These are phyloP conservation scores for Henricia sp. DNA, from an alignment of 53 echinoderm and acorn worm species.

Conservation along the genomic window DNA sequence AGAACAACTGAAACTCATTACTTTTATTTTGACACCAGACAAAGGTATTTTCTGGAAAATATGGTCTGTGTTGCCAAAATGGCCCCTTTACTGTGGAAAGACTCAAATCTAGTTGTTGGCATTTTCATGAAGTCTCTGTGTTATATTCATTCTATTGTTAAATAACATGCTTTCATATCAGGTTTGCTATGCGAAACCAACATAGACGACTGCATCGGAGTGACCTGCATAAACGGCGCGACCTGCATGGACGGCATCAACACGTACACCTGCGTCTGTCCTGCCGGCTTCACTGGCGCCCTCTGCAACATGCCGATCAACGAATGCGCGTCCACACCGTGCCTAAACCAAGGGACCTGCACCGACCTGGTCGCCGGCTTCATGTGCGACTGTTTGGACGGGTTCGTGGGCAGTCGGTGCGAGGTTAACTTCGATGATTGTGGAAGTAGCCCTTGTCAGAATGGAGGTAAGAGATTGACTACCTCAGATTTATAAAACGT, in stretches of 20 bases:
- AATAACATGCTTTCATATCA: too few relatives aligned
- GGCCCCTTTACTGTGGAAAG: too few relatives aligned
- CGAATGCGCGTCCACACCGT: constrained; percentile 87
- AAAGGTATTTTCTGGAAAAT: too few relatives aligned
- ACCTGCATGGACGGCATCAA: constrained; percentile 74
- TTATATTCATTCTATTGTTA: too few relatives aligned
- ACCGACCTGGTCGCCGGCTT: constrained; percentile 72
- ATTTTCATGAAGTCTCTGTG: too few relatives aligned
- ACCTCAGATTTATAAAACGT: not conserved
- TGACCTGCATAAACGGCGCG: constrained; percentile 81
- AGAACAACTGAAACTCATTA: too few relatives aligned
- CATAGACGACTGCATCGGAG: constrained; percentile 80
- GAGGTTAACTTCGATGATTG: constrained; percentile 67
- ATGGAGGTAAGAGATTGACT: constrained; percentile 21
- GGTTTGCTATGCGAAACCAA: constrained; percentile 83
- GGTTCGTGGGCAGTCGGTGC: constrained; percentile 59
- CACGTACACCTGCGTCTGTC: constrained; percentile 77
- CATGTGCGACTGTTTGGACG: constrained; percentile 69
- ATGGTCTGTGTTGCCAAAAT: too few relatives aligned
- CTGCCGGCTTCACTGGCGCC: constrained; percentile 69
- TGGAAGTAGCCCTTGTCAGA: constrained; percentile 63
- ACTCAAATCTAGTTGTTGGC: too few relatives aligned
- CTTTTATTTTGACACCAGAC: too few relatives aligned
- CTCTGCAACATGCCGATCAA: constrained; percentile 76
- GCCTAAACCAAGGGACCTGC: constrained; percentile 79